A percentile compares a stretch with the other conserved stretches of the same genome.
Evolutionary conservation across 2,888 invertebrate genomes (phyloP).

Genomic region (Ormyrus pomaceus): DNA sequence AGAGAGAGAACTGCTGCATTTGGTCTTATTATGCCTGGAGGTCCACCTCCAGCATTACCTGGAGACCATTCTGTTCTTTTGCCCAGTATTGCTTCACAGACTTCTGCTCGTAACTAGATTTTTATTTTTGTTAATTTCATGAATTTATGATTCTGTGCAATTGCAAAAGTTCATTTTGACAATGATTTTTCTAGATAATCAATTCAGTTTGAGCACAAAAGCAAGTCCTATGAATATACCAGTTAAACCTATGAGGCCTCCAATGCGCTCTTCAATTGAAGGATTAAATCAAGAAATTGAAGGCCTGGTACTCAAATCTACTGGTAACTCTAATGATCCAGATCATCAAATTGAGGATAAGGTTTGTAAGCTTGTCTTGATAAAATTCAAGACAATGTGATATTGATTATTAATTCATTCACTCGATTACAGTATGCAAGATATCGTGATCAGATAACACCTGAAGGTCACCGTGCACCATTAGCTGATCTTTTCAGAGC

Average conservation of each 20-base stretch:
- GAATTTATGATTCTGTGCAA: not conserved
- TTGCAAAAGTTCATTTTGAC: not conserved
- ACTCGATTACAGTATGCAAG: conserved; percentile 68
- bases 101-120: conserved; percentile 71
- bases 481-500: conserved; percentile 85
- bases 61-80: conserved; percentile 78
- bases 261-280: conserved; percentile 90
- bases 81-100: conserved; percentile 77
- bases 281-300: conserved; percentile 93
- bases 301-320: conserved; percentile 82
- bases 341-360: conserved; percentile 79
- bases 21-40: conserved; percentile 74
- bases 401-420: not conserved
- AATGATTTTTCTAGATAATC: conserved; percentile 67
- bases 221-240: conserved; percentile 80
- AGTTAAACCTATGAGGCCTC: conserved; percentile 79
- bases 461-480: conserved; percentile 91
- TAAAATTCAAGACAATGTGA: not conserved
- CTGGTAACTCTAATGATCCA: conserved; percentile 71
- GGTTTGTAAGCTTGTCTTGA: conserved; percentile 71
- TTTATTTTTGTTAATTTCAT: conserved; percentile 56
- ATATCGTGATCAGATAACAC: conserved; percentile 81
- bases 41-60: conserved; percentile 76
- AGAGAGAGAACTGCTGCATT: conserved; percentile 75
- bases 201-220: conserved; percentile 75